Percentiles rank a stretch among this genome's conserved stretches.
These are phyloP conservation scores for Himalopsyche tibetana DNA, from an alignment of 2,888 invertebrate species.

Conservation along the genomic window DNA sequence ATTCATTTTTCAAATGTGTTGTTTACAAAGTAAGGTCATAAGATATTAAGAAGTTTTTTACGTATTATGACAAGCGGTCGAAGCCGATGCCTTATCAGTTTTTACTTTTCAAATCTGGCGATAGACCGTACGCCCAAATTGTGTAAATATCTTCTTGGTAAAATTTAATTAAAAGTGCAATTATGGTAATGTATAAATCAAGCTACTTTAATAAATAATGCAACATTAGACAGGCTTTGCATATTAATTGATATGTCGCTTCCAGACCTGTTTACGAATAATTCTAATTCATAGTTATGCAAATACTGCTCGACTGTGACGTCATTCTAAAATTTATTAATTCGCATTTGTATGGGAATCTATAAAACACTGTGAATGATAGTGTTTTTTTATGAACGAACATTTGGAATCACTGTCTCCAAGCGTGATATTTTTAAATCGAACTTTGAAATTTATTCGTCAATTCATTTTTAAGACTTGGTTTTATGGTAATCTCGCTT, in stretches of 20 bases:
- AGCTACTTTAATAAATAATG: background rate
- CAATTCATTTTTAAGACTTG: too few species aligned
- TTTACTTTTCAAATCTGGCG: conserved; percentile 16
- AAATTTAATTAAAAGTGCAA: background rate
- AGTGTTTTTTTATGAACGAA: too few species aligned
- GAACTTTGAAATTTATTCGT: too few species aligned
- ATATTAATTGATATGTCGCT: conserved; percentile 8
- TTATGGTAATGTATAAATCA: conserved; percentile 1
- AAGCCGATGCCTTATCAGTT: conserved; percentile 22
- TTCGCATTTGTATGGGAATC: too few species aligned
- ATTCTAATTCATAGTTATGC: background rate
- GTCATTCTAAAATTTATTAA: background rate
- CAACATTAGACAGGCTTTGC: background rate
- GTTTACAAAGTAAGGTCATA: conserved; percentile 44
- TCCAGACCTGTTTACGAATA: conserved; percentile 3
- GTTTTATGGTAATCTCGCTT: too few species aligned
- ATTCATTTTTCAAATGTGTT: background rate
- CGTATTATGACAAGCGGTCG: conserved; percentile 24
- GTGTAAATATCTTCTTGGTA: background rate
- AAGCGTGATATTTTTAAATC: too few species aligned
- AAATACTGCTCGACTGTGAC: conserved; percentile 4
- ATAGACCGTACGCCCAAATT: background rate
- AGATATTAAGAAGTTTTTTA: conserved; percentile 21
- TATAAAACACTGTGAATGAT: too few species aligned
- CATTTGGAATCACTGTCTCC: too few species aligned